Evolutionary conservation across 2,797 vertebrate genomes (phyloP), one percentile per base, ranked within the genome.

Genomic region (Myioborus melanocephalus): DNA sequence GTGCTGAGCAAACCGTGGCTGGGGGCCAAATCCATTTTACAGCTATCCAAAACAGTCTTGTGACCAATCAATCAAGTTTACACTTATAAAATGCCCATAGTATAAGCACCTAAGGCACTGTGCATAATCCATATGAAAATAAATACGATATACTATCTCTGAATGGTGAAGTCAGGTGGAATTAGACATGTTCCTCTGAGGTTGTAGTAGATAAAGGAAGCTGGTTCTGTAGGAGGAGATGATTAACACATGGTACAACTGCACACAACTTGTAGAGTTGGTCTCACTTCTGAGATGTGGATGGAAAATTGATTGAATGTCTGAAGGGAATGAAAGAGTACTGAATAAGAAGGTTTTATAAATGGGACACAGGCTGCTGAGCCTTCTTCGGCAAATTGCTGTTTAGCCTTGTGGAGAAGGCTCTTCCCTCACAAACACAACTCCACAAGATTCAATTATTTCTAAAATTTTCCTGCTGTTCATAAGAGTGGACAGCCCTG

Each of bases 1-100:
- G n/a, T 91, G 77, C 91, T 85, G 91, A 96, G 94, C 90, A 95
- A 95, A 93, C 77, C 0, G 1, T 96, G 94, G 95, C 96, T 93
- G 81, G 92, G 89, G 93, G 95, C 96, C 97, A 97, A 95, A 94
- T 95, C 93, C 94, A 96, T 96, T 97, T 97, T 96, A 94, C 84
- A 92, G 86, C 92, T 70, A 69, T 94, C 91, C 82, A 94, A 93
- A 94, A 89, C 81, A 93, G 92, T 96, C 93, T 96, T 95, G 95
- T 95, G 97, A 94, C 96, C 95, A 96, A 95, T 96, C 94, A 94
- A 92, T 96, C 94, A 94, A 88, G 93, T 97, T 93, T 86, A 86
- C 94, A 83, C 92, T 92, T 96, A 86, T 2, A 72, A 95, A 94
- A 91, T 64, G 86, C 78, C 94, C 66, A 7, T 85, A 79, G 91